Evolutionary conservation across 2,888 invertebrate genomes (phyloP).

Genomic region (Bombyx huttoni): DNA sequence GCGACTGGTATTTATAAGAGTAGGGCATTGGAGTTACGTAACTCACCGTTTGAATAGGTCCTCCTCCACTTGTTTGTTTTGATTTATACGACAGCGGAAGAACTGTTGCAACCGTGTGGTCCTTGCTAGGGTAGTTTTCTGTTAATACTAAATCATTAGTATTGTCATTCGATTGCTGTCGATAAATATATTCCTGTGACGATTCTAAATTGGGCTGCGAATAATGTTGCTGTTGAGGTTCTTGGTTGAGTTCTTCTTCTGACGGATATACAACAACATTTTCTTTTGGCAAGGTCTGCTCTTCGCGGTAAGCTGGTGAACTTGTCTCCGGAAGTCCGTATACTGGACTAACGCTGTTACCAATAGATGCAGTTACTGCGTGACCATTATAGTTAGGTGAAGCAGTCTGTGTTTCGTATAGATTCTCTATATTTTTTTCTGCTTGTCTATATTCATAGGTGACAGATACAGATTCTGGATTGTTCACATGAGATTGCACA

Average conservation of each 20-base stretch:
- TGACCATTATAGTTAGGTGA: slow-evolving; percentile 11
- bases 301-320: slow-evolving; percentile 20
- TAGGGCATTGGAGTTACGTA: slow-evolving; percentile 57
- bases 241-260: slow-evolving; percentile 12
- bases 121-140: slow-evolving; percentile 73
- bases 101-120: slow-evolving; percentile 72
- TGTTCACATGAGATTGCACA: slow-evolving; percentile 20
- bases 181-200: slow-evolving; percentile 38
- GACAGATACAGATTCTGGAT: slow-evolving; percentile 12
- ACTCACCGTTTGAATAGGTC: slow-evolving; percentile 43
- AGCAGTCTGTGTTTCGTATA: slow-evolving; percentile 4
- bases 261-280: slow-evolving; percentile 28
- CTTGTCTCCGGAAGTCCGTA: slow-evolving; percentile 15
- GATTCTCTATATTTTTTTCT: slow-evolving; percentile 3
- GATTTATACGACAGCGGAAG: slow-evolving; percentile 42
- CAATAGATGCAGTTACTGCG: slow-evolving; percentile 12
- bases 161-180: slow-evolving; percentile 29
- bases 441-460: slow-evolving; percentile 6
- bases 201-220: slow-evolving; percentile 23
- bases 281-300: slow-evolving; percentile 20
- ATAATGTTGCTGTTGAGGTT: slow-evolving; percentile 26
- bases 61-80: slow-evolving; percentile 14
- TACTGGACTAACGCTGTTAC: slow-evolving; percentile 14
- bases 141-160: slow-evolving; percentile 43
- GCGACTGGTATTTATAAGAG: slow-evolving; percentile 47